Base-by-base conservation (phyloP, 2,797 vertebrate species). In the Anas flavirostris region DNA sequence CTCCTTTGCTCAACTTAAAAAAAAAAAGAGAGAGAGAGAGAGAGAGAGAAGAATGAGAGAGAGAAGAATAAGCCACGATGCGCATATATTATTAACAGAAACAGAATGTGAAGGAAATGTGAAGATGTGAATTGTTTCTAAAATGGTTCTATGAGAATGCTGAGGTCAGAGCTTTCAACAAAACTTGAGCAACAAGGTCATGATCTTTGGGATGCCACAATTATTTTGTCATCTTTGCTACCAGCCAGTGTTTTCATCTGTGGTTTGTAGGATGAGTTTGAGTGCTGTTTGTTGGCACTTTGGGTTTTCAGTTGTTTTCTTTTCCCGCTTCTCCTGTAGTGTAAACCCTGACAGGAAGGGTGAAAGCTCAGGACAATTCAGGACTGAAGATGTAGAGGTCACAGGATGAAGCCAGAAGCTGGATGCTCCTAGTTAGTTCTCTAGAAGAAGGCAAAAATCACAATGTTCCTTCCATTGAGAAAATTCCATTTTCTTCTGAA, bases 91-190 rank as follows among this genome's bases (percentile, higher is more conserved):
- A 53, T 58, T 82, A 78, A 39, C 9, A 64, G 72, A 22, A 94
- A 12, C 63, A 80, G 60, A 85, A 39, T 79, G 89, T 41, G 59
- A 60, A 60, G 72, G 64, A 93, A 67, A 31, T 26, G 6, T 0
- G 13, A 93, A 29, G 48, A 56, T 68, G 28, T 85, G 68, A 13
- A 78, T 21, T 56, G 43, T 70, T 91, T 74, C 67, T 37, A 0
- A 13, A 78, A 23, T 64, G 35, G 63, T 92, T 76, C 63, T 37
- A 0, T 60, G 72, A 63, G 33, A 78, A 41, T 48, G 62, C 69
- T 88, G 37, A 39, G 76, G 85, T 85, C 69, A 75, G 53, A 48
- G 41, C 46, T 82, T 95, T 85, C 64, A 77, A 44, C 35, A 77
- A 64, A 85, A 72, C 25, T 77, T 63, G 37, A 44, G 5, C 6